A percentile compares a stretch with the other conserved stretches of the same genome.
Conservation (phyloP, 2,797 vertebrate genomes). For the Cetoscarus ocellatus region DNA sequence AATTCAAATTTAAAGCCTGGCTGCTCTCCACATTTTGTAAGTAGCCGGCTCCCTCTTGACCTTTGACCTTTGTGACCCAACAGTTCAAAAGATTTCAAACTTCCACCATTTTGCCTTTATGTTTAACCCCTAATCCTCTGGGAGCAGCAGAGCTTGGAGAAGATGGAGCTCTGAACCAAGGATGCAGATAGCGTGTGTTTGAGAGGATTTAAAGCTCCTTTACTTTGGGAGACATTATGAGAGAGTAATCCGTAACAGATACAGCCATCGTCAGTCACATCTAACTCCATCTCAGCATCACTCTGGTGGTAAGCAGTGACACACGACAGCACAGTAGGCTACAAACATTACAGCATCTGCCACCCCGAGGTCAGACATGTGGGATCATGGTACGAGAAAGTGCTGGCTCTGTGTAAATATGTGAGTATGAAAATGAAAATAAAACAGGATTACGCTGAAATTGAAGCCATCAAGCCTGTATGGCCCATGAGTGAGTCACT, state of each 20-base stretch:
- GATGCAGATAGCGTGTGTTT: constrained; percentile 46
- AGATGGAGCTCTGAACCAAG: constrained; percentile 20
- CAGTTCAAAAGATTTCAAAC: not conserved
- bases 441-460: constrained; percentile 35
- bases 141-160: no score
- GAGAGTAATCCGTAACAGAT: constrained; percentile 79
- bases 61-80: constrained; percentile 18
- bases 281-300: constrained; percentile 52
- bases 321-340: constrained; percentile 38
- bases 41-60: constrained; percentile 1
- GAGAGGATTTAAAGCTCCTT: constrained; percentile 63
- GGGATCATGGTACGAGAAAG: constrained; percentile 26
- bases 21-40: constrained; percentile 21
- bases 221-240: constrained; percentile 63
- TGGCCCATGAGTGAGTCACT: constrained; percentile 14
- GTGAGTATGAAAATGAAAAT: constrained; percentile 40
- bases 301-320: constrained; percentile 43
- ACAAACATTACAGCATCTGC: constrained; percentile 42
- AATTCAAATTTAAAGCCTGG: constrained; percentile 52
- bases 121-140: constrained; percentile 24
- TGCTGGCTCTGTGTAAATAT: constrained; percentile 7
- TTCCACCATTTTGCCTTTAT: not conserved
- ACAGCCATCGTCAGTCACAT: constrained; percentile 47
- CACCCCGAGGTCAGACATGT: constrained; percentile 30
- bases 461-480: constrained; percentile 11